Base-by-base conservation (phyloP, 2,113 vertebrate species). In the Platanista minor region DNA sequence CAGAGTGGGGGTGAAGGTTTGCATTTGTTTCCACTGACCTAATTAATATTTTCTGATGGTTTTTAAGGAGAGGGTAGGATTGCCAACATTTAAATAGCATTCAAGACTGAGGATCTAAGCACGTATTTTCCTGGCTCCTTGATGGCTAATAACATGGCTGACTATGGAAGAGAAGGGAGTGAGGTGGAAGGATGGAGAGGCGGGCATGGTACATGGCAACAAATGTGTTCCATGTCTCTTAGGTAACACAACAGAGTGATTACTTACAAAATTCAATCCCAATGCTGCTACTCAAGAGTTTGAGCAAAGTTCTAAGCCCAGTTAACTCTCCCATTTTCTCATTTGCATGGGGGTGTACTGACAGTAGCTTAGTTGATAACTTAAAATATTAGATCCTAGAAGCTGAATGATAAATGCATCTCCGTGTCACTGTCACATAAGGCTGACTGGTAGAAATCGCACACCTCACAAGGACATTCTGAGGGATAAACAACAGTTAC, bases 311-410 rank as follows among this genome's bases (percentile, higher is more conserved):
- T 88, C 61, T 90, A 75, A 66, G 86, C 31, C 78, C 54, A 6
- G 5, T 62, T 62, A 90, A 64, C 57, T 67, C 62, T 52, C 85
- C 84, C 7, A 9, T 90, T 72, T 95, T 82, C 64, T 88, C 21
- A 66, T 96, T 69, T 95, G 86, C 46, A 95, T 67, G 87, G 59
- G 43, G 78, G 29, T 33, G 31, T 57, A 57, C 69, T 78, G 59
- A 97, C 27, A 39, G 71, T 72, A 95, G 80, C 39, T 96, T 87
- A 92, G 87, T 64, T 81, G 89, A 85, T 95, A 89, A 96, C 85
- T 97, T 91, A 96, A 91, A 95, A 92, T 75, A 91, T 72, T 81
- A 96, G 84, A 90, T 82, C 71, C 41, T 96, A 39, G 67, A 95
- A 94, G 57, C n/a, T 2, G 64, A 93, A 87, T 90, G 90, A 95